These are phyloP conservation scores for Apodemia zela DNA, from an alignment of 2,888 invertebrate genomes.

Conservation along the genomic window DNA sequence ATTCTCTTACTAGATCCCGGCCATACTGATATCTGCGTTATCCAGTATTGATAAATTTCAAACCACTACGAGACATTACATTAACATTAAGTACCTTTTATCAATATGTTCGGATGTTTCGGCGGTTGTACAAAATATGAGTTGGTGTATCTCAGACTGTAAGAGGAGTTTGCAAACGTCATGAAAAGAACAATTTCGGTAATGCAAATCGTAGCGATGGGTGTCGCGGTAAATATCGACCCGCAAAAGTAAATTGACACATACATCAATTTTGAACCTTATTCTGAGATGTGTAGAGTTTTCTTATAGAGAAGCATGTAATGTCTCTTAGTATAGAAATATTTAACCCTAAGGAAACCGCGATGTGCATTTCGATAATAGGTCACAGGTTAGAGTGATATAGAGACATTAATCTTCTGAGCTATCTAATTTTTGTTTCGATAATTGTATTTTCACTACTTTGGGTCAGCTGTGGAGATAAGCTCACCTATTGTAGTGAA, in stretches of 20 bases:
- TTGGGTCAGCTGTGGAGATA: too few relatives aligned
- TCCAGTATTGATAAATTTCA: too few relatives aligned
- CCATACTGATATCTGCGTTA: too few relatives aligned
- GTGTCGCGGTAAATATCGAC: slow-evolving; percentile 50
- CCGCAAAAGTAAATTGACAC: slow-evolving; percentile 29
- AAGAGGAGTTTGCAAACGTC: slow-evolving; percentile 8
- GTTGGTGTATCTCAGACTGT: slow-evolving; percentile 1
- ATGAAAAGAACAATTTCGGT: slow-evolving; percentile 53
- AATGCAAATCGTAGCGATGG: slow-evolving; percentile 49
- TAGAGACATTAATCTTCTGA: slow-evolving; percentile 30
- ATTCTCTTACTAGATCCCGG: too few relatives aligned
- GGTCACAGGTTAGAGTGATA: slow-evolving; percentile 44
- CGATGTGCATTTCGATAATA: slow-evolving; percentile 76
- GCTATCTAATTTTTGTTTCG: too few relatives aligned
- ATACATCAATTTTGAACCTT: slow-evolving; percentile 31
- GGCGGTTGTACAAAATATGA: not conserved
- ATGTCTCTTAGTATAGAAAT: slow-evolving; percentile 43
- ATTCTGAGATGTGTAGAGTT: slow-evolving; percentile 23
- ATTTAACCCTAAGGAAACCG: slow-evolving; percentile 72
- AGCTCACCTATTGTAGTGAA: too few relatives aligned
- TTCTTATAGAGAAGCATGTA: slow-evolving; percentile 7
- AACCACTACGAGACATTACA: too few relatives aligned
- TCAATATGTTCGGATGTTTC: slow-evolving; percentile 14
- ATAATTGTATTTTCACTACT: too few relatives aligned
- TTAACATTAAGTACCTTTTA: too few relatives aligned